These are phyloP conservation scores for Gasteruption jaculator DNA, from an alignment of 2,888 invertebrate species.

Conservation along the genomic window DNA sequence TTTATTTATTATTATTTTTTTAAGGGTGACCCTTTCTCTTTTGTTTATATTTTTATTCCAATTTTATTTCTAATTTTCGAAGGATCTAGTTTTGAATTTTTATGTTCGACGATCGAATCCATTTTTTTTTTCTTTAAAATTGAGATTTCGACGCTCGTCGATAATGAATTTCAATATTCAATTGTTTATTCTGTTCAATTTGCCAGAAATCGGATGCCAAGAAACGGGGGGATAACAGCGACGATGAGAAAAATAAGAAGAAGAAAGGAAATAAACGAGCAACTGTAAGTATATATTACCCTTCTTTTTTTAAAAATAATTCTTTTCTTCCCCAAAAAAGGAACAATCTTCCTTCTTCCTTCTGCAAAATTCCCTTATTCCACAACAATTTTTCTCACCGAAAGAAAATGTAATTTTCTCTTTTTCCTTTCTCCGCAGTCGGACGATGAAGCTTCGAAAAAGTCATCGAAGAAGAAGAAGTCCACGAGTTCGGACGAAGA, in stretches of 20 bases:
- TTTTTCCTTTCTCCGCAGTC: no score
- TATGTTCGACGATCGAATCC: not conserved
- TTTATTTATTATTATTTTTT: not conserved
- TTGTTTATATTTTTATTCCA: not conserved
- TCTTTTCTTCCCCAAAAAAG: no score
- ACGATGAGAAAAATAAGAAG: conserved; percentile 31
- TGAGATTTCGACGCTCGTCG: no score
- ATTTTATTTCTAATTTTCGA: not conserved
- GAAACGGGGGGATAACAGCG: conserved; percentile 32
- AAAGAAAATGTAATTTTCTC: no score
- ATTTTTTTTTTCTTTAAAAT: conserved; percentile 2
- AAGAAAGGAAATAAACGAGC: conserved; percentile 35
- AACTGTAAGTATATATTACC: conserved; percentile 20
- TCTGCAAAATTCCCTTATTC: no score
- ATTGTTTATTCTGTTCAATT: no score
- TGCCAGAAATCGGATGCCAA: conserved; percentile 29
- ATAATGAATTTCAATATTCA: no score
- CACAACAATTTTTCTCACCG: no score
- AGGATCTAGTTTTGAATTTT: not conserved
- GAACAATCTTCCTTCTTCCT: no score
- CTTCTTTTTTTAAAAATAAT: conserved; percentile 4
- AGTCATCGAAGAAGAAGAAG: conserved; percentile 52
- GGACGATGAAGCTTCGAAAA: conserved; percentile 46
- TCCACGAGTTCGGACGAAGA: conserved; percentile 58
- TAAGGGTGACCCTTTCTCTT: not conserved